Evolutionary conservation across 2,797 vertebrate species (phyloP), one percentile per base, ranked within the genome.

Genomic region (Picus viridis): DNA sequence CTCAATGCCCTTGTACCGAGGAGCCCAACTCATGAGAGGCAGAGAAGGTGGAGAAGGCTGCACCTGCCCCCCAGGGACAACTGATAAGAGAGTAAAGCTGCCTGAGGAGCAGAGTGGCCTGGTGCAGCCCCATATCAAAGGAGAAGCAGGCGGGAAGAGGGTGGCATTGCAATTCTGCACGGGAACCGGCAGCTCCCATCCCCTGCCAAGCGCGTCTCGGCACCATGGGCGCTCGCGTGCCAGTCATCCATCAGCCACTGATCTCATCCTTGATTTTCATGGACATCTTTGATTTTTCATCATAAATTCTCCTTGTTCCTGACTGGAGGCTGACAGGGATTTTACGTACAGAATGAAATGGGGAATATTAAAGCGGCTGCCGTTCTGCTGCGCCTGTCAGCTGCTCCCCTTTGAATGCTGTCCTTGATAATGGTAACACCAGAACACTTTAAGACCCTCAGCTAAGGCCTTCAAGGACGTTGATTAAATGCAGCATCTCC

Each of bases 201-300:
- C 53, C 57, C 71, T 78, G 88, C 81, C 90, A 76, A 22, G 41
- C 73, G 75, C 10, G 3, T 54, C 82, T 75, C 11, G 7, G 36
- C 16, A 2, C 65, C 0, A 43, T 3, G 15, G 91, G 78, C 10
- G 2, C 16, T n/a, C 3, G 2, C 0, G 8, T 90, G 94, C 86
- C 91, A 65, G 23, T 72, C 91, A 94, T 79, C 89, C 89, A 75
- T 86, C 65, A 90, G 75, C 68, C 72, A 8, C 93, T 57, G 43
- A 89, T 76, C 84, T 89, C 68, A 88, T 29, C 86, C 80, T 39
- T 79, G 71, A 88, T 92, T 75, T 73, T 56, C 79, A 84, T 30
- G 71, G 90, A 91, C 89, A 78, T 43, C 93, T 91, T 86, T 88
- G 89, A 91, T 82, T 96, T 94, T 90, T 92, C 77, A 83, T 90